Evolutionary conservation across 2,888 invertebrate species (phyloP).

Genomic region (Catocala fraxini): DNA sequence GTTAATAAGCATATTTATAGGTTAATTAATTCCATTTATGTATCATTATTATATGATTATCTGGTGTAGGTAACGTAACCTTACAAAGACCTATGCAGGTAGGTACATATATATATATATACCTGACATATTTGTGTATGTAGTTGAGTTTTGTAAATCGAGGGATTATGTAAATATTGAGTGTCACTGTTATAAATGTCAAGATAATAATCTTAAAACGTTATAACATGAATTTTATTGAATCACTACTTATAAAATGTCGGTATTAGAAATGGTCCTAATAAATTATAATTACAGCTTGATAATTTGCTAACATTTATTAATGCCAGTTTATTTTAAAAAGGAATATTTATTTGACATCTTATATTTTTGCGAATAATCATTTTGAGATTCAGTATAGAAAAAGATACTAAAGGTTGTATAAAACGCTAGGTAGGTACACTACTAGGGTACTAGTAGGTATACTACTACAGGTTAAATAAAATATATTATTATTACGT

Average conservation of each 20-base stretch:
- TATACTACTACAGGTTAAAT: no score
- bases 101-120: no score
- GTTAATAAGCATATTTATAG: no score
- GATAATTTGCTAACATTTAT: slow-evolving; percentile 3
- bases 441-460: no score
- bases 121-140: no score
- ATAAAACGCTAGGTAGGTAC: no score
- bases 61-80: no score
- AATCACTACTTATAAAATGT: neutral
- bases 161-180: slow-evolving; percentile 10
- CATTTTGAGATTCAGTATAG: neutral
- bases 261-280: neutral
- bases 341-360: neutral
- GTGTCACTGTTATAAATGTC: slow-evolving; percentile 13
- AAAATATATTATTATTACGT: no score
- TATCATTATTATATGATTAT: no score
- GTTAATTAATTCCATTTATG: no score
- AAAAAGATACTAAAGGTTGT: no score
- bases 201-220: slow-evolving; percentile 9
- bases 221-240: slow-evolving; percentile 5
- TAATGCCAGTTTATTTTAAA: neutral
- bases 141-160: neutral
- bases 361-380: neutral
- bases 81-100: no score
- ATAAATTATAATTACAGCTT: slow-evolving; percentile 2